phyloP scores from a whole-genome alignment of 2,888 invertebrate genomes.

The Biston stratarius region DNA sequence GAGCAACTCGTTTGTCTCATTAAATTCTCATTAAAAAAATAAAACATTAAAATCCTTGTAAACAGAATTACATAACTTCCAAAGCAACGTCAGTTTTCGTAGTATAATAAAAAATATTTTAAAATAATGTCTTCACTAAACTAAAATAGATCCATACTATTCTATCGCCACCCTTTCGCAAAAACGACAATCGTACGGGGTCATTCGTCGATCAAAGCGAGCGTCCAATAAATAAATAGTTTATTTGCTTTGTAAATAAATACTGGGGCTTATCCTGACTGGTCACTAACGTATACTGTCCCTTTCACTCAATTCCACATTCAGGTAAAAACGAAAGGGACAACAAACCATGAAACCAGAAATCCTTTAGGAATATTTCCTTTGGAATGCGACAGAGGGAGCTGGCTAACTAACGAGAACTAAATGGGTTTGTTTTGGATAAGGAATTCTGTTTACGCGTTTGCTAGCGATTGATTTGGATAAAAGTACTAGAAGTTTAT shows the following conservation, averaged over 20 bases:
- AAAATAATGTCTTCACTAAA: neutral
- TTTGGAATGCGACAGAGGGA: constrained; percentile 68
- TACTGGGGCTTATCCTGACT: constrained; percentile 52
- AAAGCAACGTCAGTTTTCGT: too few species aligned
- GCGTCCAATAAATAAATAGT: constrained; percentile 83
- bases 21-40: too few species aligned
- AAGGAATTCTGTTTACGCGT: constrained; percentile 56
- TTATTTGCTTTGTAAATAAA: constrained; percentile 84
- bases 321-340: neutral
- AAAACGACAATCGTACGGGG: constrained; percentile 74
- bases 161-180: constrained; percentile 59
- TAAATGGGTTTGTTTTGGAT: constrained; percentile 69
- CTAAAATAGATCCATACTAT: constrained; percentile 54
- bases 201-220: constrained; percentile 81
- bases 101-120: neutral
- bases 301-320: neutral
- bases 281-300: constrained; percentile 7
- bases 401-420: constrained; percentile 71
- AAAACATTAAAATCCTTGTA: too few species aligned
- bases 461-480: constrained; percentile 49
- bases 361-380: constrained; percentile 69
- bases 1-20: too few species aligned
- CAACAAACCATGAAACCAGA: neutral
- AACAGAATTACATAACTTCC: too few species aligned
- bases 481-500: neutral